Conservation (phyloP, 2,888 invertebrate genomes). For the Agrochola litura region DNA sequence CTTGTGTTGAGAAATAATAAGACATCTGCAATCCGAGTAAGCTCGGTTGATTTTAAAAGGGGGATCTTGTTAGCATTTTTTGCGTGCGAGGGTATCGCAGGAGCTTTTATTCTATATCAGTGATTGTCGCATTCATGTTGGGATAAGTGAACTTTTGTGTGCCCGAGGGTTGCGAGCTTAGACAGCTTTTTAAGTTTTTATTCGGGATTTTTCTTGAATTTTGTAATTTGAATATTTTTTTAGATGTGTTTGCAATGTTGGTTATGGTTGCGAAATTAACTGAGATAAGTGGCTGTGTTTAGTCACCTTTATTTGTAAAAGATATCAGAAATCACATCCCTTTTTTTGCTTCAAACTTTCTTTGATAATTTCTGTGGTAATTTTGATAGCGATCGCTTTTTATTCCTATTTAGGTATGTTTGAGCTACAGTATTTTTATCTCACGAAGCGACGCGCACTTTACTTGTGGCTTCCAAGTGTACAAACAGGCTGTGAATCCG, state of each 20-base stretch:
- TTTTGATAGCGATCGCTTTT: background rate
- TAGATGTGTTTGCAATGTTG: background rate
- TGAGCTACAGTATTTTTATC: no score
- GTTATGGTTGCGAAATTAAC: background rate
- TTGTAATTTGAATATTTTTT: slow-evolving; percentile 18
- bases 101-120: slow-evolving; percentile 68
- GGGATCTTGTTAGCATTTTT: slow-evolving; percentile 67
- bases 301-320: background rate
- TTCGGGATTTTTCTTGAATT: slow-evolving; percentile 19
- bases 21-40: slow-evolving; percentile 61
- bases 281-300: background rate
- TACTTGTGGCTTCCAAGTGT: no score
- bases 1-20: slow-evolving; percentile 37
- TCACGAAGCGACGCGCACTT: no score
- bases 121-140: slow-evolving; percentile 74
- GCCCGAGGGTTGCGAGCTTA: slow-evolving; percentile 51
- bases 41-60: slow-evolving; percentile 57
- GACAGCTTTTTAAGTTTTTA: slow-evolving; percentile 4
- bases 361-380: background rate
- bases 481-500: no score
- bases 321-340: background rate
- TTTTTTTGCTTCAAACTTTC: background rate
- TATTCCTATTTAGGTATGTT: background rate
- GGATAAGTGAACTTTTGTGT: slow-evolving; percentile 72
- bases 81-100: slow-evolving; percentile 71